phyloP scores from a whole-genome alignment of 1,140 invertebrate species.

The Papilio dardanus region DNA sequence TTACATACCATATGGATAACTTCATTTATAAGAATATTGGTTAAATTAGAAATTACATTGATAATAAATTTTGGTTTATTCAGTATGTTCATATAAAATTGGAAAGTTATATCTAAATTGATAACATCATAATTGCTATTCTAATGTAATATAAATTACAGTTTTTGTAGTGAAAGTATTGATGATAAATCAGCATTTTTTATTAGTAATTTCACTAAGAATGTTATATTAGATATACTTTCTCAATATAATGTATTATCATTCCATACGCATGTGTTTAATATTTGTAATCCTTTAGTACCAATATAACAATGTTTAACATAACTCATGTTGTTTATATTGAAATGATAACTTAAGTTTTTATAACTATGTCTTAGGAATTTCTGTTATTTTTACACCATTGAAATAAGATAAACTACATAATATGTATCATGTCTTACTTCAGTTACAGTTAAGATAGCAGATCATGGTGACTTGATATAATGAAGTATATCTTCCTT shows the following conservation, averaged over 20 bases:
- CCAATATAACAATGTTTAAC: background rate
- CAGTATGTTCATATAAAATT: background rate
- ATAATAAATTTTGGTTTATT: background rate
- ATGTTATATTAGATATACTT: slow-evolving; percentile 7
- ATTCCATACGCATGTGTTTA: background rate
- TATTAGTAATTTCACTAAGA: background rate
- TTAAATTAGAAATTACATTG: background rate
- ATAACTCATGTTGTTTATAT: slow-evolving; percentile 4
- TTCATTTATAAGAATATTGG: background rate
- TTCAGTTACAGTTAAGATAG: background rate
- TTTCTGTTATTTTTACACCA: background rate
- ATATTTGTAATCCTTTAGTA: background rate
- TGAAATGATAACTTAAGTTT: background rate
- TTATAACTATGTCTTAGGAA: background rate
- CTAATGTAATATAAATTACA: slow-evolving; percentile 2
- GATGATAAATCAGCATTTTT: background rate
- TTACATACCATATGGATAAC: too few relatives aligned
- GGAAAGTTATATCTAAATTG: slow-evolving; percentile 5
- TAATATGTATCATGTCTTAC: background rate
- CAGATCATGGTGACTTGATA: background rate
- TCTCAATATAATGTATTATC: background rate
- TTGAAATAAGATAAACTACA: background rate
- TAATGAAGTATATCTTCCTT: background rate
- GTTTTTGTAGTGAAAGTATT: background rate
- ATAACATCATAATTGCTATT: background rate